Base-by-base conservation (phyloP, 1,140 invertebrate species). In the Ostrea denselamellosa region DNA sequence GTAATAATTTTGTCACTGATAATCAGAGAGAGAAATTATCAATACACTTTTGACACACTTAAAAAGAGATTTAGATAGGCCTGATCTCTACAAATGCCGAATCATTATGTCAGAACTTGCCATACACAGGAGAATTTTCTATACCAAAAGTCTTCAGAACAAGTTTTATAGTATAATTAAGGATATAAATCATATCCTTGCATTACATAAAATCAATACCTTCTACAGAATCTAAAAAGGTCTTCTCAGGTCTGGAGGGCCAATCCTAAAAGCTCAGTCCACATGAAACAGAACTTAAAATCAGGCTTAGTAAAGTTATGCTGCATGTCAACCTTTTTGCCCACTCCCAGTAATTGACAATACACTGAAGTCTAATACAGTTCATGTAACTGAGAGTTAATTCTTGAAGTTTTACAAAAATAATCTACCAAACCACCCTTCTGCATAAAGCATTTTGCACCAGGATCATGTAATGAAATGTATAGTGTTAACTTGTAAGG, bases 181-280 rank as follows among this genome's bases (percentile, higher is more conserved):
- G 68, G 68, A 28, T 77, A 77, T 77, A 77, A 77, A 77, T 77
- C 68, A 77, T 77, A 77, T 25, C 14, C 68, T 77, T 77, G 68
- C 68, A 77, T 77, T 77, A 28, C 25, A 14, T 77, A 77, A 77
- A 77, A 77, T 77, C 68, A 77, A 77, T 77, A 77, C 68, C 34
- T 77, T 77, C 22, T 77, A 77, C 68, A 77, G 68, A 77, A 44
- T 12, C 28, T 77, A 34, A 62, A 62, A 19, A 62, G 25, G 10
- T 34, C 68, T 77, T 25, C 14, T 77, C 22, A 14, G 9, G 34
- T 77, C 68, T 77, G 25, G 8, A 34, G 28, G 68, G 68, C 68
- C 68, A 28, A 34, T 77, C 68, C 25, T 28, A 14, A 77, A 77
- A 77, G 14, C 68, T 77, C 28, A 19, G 56, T 44, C 34, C 34